Base-by-base conservation (phyloP, 2,113 vertebrate genomes). In the Nanger granti region DNA sequence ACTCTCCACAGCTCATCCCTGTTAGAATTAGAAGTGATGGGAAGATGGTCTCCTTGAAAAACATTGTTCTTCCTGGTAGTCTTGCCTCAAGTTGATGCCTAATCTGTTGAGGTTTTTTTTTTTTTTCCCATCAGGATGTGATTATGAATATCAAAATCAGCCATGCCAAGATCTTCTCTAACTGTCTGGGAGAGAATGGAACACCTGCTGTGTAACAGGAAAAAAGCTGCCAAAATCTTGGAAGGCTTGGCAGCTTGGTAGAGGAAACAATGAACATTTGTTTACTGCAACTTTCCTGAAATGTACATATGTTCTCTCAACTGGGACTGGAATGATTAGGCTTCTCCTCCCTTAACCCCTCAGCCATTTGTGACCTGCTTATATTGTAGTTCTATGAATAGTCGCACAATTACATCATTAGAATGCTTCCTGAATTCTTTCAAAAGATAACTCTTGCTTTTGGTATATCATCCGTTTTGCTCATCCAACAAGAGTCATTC, bases 141-240 rank as follows among this genome's bases (percentile, higher is more conserved):
- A 86, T 69, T 80, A 18, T 66, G 28, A 93, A n/a, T 57, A 92
- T 93, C 62, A 86, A 89, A 94, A 86, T 44, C 59, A 93, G 57
- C n/a, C 52, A 52, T 31, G 29, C 12, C 34, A 97, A 88, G 73
- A 49, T 82, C 41, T 69, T 84, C 66, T 60, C 66, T 64, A 28
- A 83, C 87, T 93, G 62, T 41, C 52, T 54, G 94, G 69, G 79
- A 92, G 87, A 80, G 60, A 88, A 92, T 2, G 6, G 55, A 87
- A 44, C 0, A 52, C 59, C 93, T 93, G 89, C 95, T 95, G 59
- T 54, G 84, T 52, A 47, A 84, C 54, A 97, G 73, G 59, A 60
- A 55, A 64, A 59, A 59, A 86, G 89, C 89, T 98, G 97, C 94
- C 97, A 97, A 97, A 93, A 84, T 87, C 87, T 83, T 52, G 55